Percentiles rank a stretch among this genome's conserved stretches.
These are phyloP conservation scores for Tetrapedia diversipes DNA, from an alignment of 2,888 invertebrate genomes.

Conservation along the genomic window DNA sequence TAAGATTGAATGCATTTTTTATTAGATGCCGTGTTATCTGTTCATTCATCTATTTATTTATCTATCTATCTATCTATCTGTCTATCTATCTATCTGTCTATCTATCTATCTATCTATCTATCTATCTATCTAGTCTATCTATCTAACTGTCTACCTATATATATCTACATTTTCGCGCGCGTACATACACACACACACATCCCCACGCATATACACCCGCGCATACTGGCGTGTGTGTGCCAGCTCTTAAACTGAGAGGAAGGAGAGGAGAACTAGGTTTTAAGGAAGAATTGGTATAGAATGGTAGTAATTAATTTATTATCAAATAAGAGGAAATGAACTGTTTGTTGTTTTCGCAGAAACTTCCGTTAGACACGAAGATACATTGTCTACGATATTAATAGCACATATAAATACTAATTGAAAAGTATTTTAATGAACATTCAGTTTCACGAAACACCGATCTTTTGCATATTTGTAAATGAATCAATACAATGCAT, in stretches of 20 bases:
- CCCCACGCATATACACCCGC: background rate
- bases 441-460: constrained; percentile 31
- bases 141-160: rapidly evolving
- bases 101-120: background rate
- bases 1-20: no score
- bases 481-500: constrained; percentile 60
- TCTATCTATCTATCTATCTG: background rate
- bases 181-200: no score
- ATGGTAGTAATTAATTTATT: constrained; percentile 30
- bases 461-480: constrained; percentile 43
- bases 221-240: constrained; percentile 56
- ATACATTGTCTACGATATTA: constrained; percentile 5
- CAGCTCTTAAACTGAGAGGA: constrained; percentile 82
- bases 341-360: constrained; percentile 32
- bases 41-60: background rate
- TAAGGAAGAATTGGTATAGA: constrained; percentile 20
- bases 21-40: no score
- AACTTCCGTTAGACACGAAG: constrained; percentile 13
- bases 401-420: constrained; percentile 10
- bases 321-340: constrained; percentile 17
- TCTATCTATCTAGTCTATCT: background rate
- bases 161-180: background rate
- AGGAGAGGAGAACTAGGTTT: constrained; percentile 78
- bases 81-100: background rate
- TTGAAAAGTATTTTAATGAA: constrained; percentile 27